Conservation (phyloP, 2,797 vertebrate genomes). For the Lagocephalus sceleratus region DNA sequence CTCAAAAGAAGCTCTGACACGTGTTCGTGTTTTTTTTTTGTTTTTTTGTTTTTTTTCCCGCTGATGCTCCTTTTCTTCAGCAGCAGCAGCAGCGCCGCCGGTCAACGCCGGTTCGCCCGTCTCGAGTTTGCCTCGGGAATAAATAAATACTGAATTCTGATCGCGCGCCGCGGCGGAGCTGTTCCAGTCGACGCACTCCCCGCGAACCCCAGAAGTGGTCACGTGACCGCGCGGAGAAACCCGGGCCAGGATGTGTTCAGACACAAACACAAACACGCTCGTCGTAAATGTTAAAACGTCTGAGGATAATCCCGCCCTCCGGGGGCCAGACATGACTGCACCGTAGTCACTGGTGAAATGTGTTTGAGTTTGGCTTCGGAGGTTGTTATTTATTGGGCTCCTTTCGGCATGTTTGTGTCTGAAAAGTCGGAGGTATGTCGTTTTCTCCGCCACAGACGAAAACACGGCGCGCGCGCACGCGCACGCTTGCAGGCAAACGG, state of each 20-base stretch:
- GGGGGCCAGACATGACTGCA: not conserved
- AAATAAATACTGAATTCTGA: not conserved
- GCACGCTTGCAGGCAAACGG: conserved; percentile 25
- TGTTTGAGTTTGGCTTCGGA: not conserved
- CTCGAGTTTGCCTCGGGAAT: too few relatives aligned
- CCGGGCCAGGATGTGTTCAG: not conserved
- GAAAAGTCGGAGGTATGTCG: not conserved
- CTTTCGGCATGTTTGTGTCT: not conserved
- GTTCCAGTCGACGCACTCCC: conserved; percentile 6
- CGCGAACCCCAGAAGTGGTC: not conserved
- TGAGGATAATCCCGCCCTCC: not conserved
- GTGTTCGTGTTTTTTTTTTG: not conserved
- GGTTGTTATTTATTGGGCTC: too few relatives aligned
- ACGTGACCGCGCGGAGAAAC: conserved; percentile 9
- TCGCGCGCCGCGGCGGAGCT: not conserved
- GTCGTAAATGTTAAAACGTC: not conserved
- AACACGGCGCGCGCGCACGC: not conserved
- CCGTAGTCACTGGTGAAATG: not conserved
- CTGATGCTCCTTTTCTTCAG: conserved; percentile 25
- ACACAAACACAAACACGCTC: not conserved
- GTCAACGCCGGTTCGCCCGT: not conserved
- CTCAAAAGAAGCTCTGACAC: not conserved
- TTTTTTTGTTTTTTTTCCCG: not conserved
- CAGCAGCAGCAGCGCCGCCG: conserved; percentile 8
- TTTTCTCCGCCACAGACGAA: not conserved